Conservation (phyloP, 2,113 vertebrate species). For the Pterocles burchelli region DNA sequence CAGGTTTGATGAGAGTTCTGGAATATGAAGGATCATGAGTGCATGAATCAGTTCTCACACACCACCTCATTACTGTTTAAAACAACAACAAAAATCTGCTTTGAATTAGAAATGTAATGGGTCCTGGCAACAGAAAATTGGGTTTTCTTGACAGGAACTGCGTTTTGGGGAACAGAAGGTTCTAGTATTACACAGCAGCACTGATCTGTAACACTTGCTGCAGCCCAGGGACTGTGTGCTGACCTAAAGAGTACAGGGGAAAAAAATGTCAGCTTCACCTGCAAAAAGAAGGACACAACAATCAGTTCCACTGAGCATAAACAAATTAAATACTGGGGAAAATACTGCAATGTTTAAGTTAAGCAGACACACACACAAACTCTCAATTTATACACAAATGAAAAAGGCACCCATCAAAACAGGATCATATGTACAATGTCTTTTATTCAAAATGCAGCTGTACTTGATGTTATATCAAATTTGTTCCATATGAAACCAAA, state of each 20-base stretch:
- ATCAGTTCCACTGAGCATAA: not conserved
- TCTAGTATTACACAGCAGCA: not conserved
- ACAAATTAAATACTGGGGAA: not conserved
- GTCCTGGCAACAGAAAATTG: not conserved
- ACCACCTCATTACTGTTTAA: not conserved
- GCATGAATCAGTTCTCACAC: not conserved
- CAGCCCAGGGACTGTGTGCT: not conserved
- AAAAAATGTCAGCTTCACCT: not conserved
- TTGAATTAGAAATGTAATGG: not conserved
- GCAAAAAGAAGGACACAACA: not conserved
- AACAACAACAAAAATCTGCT: not conserved
- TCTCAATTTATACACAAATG: not conserved
- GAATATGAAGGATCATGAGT: not conserved
- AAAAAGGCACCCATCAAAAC: not conserved
- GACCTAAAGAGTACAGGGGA: fast-evolving
- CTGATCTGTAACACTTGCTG: not conserved
- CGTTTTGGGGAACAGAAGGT: not conserved
- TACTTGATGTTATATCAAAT: not conserved
- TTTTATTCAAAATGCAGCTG: not conserved
- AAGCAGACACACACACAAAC: not conserved
- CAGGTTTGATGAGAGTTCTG: not conserved
- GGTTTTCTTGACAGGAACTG: not conserved
- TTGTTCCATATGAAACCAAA: not conserved
- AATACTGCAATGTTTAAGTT: not conserved
- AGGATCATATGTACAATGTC: not conserved